Evolutionary conservation across 2,113 vertebrate genomes (phyloP).

Genomic region (Mus spicilegus): DNA sequence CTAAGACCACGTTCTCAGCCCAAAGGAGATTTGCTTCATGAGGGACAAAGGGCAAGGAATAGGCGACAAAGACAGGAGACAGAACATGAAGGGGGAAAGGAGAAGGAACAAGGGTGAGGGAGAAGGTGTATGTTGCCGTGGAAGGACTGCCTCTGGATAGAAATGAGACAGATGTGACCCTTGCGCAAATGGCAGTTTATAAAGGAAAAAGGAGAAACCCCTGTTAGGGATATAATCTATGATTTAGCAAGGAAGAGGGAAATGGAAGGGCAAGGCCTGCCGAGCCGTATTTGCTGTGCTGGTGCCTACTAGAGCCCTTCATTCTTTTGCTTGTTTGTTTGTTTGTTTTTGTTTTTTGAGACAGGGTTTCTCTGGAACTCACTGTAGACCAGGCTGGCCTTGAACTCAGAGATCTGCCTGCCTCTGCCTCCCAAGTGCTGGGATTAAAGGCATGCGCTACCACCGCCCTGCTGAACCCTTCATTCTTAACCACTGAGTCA

Average conservation of each 20-base stretch:
- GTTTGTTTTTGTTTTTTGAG: too few relatives aligned
- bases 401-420: too few relatives aligned
- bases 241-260: background rate
- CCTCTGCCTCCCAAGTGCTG: too few relatives aligned
- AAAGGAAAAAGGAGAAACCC: background rate
- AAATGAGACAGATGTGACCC: background rate
- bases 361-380: too few relatives aligned
- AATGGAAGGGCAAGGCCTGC: background rate
- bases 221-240: background rate
- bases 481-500: background rate
- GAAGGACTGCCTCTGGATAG: background rate
- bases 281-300: too few relatives aligned
- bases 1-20: background rate
- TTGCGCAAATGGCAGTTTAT: background rate
- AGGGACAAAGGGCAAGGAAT: background rate
- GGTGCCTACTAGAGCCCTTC: background rate
- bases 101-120: background rate
- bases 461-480: background rate
- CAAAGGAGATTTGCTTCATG: background rate
- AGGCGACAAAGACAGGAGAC: background rate
- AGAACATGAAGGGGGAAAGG: background rate
- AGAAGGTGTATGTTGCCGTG: background rate
- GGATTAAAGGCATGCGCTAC: too few relatives aligned
- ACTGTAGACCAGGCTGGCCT: too few relatives aligned
- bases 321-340: background rate